Conservation (phyloP, 2,113 vertebrate genomes). For the Tragulus kanchil region DNA sequence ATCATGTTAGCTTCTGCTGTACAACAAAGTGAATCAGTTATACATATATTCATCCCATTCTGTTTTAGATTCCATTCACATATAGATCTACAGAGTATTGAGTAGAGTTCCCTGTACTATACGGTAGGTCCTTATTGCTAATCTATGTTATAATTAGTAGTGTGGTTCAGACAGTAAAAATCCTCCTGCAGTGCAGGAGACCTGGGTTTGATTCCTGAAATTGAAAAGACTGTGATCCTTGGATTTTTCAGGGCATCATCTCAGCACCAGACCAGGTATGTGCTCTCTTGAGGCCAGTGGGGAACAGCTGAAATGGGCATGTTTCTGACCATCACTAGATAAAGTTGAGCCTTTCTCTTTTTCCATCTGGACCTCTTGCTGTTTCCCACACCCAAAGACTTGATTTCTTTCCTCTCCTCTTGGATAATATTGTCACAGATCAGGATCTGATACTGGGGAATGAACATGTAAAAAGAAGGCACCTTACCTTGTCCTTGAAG, state of each 20-base stretch:
- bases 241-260: constrained; percentile 90
- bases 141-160: too few relatives aligned
- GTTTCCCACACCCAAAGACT: background rate
- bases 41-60: too few relatives aligned
- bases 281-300: background rate
- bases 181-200: too few relatives aligned
- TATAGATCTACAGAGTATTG: too few relatives aligned
- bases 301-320: background rate
- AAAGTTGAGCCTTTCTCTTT: background rate
- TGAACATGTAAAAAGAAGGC: background rate
- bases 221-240: constrained; percentile 92
- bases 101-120: too few relatives aligned
- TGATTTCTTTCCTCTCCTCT: background rate
- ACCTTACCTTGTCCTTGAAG: background rate
- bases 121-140: too few relatives aligned
- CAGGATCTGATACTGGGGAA: background rate
- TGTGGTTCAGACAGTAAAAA: too few relatives aligned
- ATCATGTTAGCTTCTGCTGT: too few relatives aligned
- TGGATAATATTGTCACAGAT: background rate
- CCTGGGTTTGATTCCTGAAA: too few relatives aligned
- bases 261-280: constrained; percentile 93
- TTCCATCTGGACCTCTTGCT: background rate
- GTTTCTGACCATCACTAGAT: background rate
- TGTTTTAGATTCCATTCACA: too few relatives aligned
- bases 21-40: too few relatives aligned